Percentiles rank a stretch among this genome's conserved stretches.
Evolutionary conservation across 1,140 invertebrate genomes (phyloP).

Genomic region (Rhopalosiphum maidis): DNA sequence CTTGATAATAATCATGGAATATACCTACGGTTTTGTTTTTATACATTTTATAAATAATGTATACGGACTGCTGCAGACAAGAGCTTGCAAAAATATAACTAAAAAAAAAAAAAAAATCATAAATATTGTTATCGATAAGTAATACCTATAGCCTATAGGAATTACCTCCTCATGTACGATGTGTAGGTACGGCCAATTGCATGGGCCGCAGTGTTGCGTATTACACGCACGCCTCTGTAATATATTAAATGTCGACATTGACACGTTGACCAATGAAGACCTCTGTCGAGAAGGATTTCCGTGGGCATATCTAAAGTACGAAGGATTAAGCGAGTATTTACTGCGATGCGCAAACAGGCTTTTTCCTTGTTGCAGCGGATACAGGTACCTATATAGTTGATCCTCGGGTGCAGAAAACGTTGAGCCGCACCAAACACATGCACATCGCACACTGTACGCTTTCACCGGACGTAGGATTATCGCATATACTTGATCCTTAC

Average conservation of each 20-base stretch:
- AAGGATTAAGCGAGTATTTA: conserved; percentile 27
- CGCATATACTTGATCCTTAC: conserved; percentile 23
- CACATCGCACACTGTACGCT: not conserved
- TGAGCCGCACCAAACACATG: not conserved
- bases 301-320: not conserved
- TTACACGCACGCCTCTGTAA: not conserved
- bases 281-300: not conserved
- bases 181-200: no score
- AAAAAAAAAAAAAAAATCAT: not conserved
- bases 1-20: no score
- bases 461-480: conserved; percentile 31
- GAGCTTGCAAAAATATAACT: not conserved
- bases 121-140: not conserved
- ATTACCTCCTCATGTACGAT: not conserved
- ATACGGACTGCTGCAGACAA: no score
- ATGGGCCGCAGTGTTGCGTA: not conserved
- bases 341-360: not conserved
- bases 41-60: no score
- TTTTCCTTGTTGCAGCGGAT: not conserved
- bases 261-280: conserved; percentile 19
- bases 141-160: no score
- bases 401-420: not conserved
- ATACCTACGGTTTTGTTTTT: no score
- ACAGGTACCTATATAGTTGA: not conserved
- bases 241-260: not conserved